These are phyloP conservation scores for Syngnathus acus DNA, from an alignment of 2,797 vertebrate genomes.

Conservation along the genomic window DNA sequence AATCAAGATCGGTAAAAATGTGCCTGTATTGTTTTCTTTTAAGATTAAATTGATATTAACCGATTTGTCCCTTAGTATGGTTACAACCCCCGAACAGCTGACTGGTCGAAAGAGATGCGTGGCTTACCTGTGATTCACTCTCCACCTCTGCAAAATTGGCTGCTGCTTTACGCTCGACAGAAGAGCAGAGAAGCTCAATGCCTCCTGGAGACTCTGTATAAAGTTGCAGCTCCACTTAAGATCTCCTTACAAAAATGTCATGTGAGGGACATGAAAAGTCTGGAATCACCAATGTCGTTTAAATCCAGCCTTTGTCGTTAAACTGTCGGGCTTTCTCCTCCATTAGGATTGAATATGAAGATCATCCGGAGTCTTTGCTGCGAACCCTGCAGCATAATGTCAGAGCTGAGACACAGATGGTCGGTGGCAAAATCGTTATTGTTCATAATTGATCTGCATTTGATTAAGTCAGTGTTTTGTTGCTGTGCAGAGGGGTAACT, in stretches of 20 bases:
- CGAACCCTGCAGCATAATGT: conserved; percentile 78
- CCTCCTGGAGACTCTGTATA: conserved; percentile 75
- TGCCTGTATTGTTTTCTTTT: neutral
- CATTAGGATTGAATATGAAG: conserved; percentile 82
- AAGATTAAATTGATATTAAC: conserved; percentile 1
- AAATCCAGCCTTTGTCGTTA: neutral
- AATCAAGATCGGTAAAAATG: conserved; percentile 63
- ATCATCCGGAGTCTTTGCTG: conserved; percentile 81
- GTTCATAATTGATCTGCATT: neutral
- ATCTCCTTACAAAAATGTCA: conserved; percentile 69
- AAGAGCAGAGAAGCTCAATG: conserved; percentile 71
- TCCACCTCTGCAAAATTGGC: conserved; percentile 78
- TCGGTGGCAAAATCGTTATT: conserved; percentile 31
- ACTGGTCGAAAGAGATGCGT: conserved; percentile 86
- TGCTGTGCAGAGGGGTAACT: neutral
- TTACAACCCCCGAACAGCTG: conserved; percentile 75
- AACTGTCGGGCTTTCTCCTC: neutral
- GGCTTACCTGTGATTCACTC: conserved; percentile 71
- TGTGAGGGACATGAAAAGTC: conserved; percentile 66
- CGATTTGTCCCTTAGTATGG: conserved; percentile 66
- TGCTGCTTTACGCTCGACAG: conserved; percentile 74
- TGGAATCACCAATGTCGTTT: neutral
- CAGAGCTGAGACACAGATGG: conserved; percentile 76
- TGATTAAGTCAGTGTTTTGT: neutral
- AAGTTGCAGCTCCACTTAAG: conserved; percentile 77